phyloP scores from a whole-genome alignment of 2,113 vertebrate genomes.

The Pygoscelis antarcticus region DNA sequence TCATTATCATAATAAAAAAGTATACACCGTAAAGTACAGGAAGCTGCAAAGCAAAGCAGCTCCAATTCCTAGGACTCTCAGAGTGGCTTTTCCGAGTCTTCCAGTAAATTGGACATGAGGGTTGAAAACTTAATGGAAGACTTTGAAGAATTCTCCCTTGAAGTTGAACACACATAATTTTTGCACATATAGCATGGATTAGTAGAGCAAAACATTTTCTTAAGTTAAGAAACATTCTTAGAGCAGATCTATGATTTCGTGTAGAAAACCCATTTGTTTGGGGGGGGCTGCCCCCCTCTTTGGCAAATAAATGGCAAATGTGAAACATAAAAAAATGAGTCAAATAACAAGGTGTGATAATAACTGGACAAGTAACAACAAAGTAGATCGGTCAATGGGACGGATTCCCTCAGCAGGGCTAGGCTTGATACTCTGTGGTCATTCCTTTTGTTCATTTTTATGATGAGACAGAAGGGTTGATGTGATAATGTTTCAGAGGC shows the following conservation, averaged over 20 bases:
- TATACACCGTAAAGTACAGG: constrained; percentile 77
- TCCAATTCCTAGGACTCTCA: constrained; percentile 66
- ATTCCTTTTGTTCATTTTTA: constrained; percentile 5
- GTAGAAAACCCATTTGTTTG: constrained; percentile 65
- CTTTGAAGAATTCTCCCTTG: constrained; percentile 42
- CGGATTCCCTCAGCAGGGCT: constrained; percentile 41
- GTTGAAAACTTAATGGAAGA: constrained; percentile 48
- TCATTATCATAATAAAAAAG: constrained; percentile 67
- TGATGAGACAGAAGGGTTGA: constrained; percentile 39
- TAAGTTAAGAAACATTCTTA: constrained; percentile 76
- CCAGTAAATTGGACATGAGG: neutral
- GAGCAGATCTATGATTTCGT: constrained; percentile 1
- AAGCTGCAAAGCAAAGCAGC: constrained; percentile 77
- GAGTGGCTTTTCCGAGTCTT: constrained; percentile 63
- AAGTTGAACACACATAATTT: neutral
- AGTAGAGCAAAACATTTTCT: constrained; percentile 56
- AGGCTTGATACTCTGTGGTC: constrained; percentile 6
- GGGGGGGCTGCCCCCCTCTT: constrained; percentile 73
- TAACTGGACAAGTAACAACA: constrained; percentile 37
- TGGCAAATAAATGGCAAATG: constrained; percentile 86
- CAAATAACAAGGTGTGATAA: constrained; percentile 69
- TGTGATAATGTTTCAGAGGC: constrained; percentile 22
- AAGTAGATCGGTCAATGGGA: constrained; percentile 19
- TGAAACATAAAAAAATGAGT: constrained; percentile 67
- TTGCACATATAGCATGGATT: constrained; percentile 32